These are phyloP conservation scores for Grantiella picta DNA, from an alignment of 2,113 vertebrate species.

Conservation along the genomic window DNA sequence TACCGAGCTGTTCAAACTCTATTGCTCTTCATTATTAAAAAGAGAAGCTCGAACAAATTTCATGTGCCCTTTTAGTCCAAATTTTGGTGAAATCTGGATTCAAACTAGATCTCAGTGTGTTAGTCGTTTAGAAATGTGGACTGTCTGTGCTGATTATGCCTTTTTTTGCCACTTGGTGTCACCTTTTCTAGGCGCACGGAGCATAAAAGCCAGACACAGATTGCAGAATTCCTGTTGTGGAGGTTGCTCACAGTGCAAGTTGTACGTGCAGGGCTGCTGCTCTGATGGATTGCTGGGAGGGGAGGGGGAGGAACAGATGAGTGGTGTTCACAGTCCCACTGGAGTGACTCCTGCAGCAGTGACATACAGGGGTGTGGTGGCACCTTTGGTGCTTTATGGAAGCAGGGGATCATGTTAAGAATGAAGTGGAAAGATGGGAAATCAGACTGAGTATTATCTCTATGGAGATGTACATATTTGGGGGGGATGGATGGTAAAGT, in stretches of 20 bases:
- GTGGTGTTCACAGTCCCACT: rapidly evolving
- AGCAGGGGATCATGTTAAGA: neutral
- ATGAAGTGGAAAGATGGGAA: neutral
- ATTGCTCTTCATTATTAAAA: neutral
- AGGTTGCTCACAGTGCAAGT: rapidly evolving
- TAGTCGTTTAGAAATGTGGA: neutral
- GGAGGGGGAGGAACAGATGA: neutral
- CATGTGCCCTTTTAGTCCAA: neutral
- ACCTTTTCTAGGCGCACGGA: neutral
- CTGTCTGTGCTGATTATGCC: neutral
- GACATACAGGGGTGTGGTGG: rapidly evolving
- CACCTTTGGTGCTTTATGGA: neutral
- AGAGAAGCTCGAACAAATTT: neutral
- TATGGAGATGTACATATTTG: neutral
- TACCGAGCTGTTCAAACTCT: neutral
- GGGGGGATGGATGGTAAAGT: neutral
- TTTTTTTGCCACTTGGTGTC: conserved; percentile 20
- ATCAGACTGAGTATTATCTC: neutral
- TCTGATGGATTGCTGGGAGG: rapidly evolving
- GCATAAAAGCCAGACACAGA: rapidly evolving
- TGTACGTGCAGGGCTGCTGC: rapidly evolving
- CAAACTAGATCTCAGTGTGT: rapidly evolving
- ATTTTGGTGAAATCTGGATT: neutral
- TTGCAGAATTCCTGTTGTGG: rapidly evolving
- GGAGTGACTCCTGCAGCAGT: rapidly evolving